A percentile compares a stretch with the other conserved stretches of the same genome.
Conservation (phyloP, 2,888 invertebrate species). For the Thereva unica region DNA sequence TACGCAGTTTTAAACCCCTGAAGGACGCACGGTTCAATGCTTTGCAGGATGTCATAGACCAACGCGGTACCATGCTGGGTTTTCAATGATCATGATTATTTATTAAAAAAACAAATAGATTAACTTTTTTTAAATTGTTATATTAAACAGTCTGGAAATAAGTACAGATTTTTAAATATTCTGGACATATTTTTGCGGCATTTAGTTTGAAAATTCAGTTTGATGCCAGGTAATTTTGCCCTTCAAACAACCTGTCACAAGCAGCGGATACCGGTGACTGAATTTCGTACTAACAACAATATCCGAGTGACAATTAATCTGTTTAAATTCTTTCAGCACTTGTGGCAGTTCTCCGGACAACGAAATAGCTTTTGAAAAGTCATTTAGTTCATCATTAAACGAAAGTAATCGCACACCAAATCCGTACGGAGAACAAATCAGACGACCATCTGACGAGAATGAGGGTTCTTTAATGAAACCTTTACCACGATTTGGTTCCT, state of each 20-base stretch:
- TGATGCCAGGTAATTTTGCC: slow-evolving; percentile 91
- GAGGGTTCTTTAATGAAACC: slow-evolving; percentile 93
- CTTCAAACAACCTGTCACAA: slow-evolving; percentile 88
- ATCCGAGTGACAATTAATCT: slow-evolving; percentile 73
- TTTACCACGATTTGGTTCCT: slow-evolving; percentile 86
- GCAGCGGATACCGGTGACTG: slow-evolving; percentile 81
- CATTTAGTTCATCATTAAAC: slow-evolving; percentile 76
- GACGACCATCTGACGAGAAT: slow-evolving; percentile 86
- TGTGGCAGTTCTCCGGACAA: slow-evolving; percentile 59
- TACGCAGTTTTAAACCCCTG: too few relatives aligned
- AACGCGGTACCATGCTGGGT: too few relatives aligned
- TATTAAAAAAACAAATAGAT: not conserved
- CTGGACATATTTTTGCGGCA: too few relatives aligned
- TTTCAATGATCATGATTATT: too few relatives aligned
- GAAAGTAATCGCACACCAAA: slow-evolving; percentile 84
- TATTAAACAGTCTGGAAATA: slow-evolving; percentile 8
- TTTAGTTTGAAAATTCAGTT: slow-evolving; percentile 60
- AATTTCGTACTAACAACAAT: slow-evolving; percentile 89
- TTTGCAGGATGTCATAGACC: too few relatives aligned
- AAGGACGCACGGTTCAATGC: too few relatives aligned
- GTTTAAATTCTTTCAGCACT: slow-evolving; percentile 69
- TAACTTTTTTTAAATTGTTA: slow-evolving; percentile 27
- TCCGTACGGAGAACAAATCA: slow-evolving; percentile 89
- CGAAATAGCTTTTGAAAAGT: slow-evolving; percentile 66
- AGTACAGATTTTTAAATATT: not conserved